Evolutionary conservation across 1,140 invertebrate genomes (phyloP), one percentile per base, ranked within the genome.

Genomic region (Pachypsylla venusta): DNA sequence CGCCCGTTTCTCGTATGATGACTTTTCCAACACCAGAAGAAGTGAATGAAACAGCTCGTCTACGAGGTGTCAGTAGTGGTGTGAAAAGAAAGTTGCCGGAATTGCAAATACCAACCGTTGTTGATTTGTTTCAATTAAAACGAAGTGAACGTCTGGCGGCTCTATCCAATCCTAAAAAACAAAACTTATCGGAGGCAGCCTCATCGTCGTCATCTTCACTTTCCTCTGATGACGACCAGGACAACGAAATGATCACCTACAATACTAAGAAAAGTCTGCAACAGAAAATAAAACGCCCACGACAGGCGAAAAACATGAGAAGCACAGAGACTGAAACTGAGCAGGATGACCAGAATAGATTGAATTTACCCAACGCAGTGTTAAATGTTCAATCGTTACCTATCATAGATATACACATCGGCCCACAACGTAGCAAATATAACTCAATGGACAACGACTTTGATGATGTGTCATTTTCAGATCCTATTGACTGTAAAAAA

Each of bases 401-500:
- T n/a, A 22, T 48, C n/a, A 48, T 48, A 48, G 42, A 48, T 48
- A 48, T 48, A 19, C 42, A 4, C 16, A n/a, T 48, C 7, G 42
- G 7, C 16, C 5, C 16, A 48, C 42, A n/a, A 4, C n/a, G n/a
- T n/a, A n/a, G n/a, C n/a, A n/a, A n/a, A n/a, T n/a, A n/a, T n/a
- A n/a, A n/a, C n/a, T 19, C 7, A 7, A 5, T 5, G n/a, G 4
- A 4, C 4, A n/a, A 35, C 7, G 7, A 7, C 30, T 35, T 7
- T n/a, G 7, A 10, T 35, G 42, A 48, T 19, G n/a, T 48, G n/a
- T 48, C 42, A 5, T 48, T 48, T 22, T 48, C 42, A 4, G 42
- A 48, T 10, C 42, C 42, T n/a, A 48, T 48, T 48, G 42, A 48
- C 7, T 48, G 42, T 48, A n/a, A n/a, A 22, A 48, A 48, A 7